These are phyloP conservation scores for Trogon surrucura DNA, from an alignment of 2,113 vertebrate genomes.

Conservation along the genomic window DNA sequence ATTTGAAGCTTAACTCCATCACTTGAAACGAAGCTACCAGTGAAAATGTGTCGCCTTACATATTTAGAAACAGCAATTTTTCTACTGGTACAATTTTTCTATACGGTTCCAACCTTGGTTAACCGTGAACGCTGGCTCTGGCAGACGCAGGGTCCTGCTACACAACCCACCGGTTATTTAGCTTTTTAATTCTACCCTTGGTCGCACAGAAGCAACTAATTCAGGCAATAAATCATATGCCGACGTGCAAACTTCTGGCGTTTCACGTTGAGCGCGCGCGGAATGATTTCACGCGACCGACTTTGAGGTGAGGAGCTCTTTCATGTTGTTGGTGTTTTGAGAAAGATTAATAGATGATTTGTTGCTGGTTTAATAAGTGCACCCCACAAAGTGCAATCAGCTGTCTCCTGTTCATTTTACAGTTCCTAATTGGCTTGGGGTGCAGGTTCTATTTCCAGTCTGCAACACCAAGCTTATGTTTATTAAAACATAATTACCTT, in stretches of 20 bases:
- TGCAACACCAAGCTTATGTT: conserved; percentile 25
- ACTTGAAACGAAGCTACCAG: neutral
- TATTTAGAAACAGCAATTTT: neutral
- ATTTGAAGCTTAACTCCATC: neutral
- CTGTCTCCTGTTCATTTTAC: conserved; percentile 13
- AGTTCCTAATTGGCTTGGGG: conserved; percentile 43
- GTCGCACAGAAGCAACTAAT: conserved; percentile 35
- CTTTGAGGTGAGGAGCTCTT: conserved; percentile 50
- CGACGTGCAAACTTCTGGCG: neutral
- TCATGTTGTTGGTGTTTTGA: conserved; percentile 33
- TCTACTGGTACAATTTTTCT: neutral
- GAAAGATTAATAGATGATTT: conserved; percentile 64
- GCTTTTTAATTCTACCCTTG: conserved; percentile 19
- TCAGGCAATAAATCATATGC: neutral
- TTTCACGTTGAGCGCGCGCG: neutral
- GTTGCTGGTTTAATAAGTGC: conserved; percentile 39
- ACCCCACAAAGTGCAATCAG: neutral
- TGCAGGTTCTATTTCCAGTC: conserved; percentile 15
- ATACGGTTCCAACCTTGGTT: too few species aligned
- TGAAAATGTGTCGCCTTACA: neutral
- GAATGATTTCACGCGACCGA: neutral
- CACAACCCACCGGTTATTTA: neutral
- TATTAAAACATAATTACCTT: conserved; percentile 62
- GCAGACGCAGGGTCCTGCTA: neutral
- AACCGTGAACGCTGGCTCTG: too few species aligned